These are phyloP conservation scores for Mesembrinibis cayennensis DNA, from an alignment of 2,113 vertebrate genomes.

Conservation along the genomic window DNA sequence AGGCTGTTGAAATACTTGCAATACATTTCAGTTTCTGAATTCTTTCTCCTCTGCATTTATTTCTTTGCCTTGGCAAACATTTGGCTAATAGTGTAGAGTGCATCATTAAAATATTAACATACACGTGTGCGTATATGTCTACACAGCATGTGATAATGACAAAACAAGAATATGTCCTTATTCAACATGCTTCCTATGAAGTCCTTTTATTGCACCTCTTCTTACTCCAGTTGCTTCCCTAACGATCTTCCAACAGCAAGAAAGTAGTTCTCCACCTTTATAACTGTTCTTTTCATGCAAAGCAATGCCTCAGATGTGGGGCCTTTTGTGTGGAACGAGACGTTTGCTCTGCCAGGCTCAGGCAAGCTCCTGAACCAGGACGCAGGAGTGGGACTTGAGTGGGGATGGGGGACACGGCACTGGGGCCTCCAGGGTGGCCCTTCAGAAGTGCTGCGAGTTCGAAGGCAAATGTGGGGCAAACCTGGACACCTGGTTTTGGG, in stretches of 20 bases:
- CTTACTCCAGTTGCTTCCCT: background rate
- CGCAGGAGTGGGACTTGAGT: accelerated
- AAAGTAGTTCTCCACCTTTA: background rate
- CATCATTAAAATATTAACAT: background rate
- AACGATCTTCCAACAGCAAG: background rate
- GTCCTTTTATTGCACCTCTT: background rate
- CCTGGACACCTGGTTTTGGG: background rate
- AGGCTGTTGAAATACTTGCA: background rate
- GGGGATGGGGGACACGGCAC: accelerated
- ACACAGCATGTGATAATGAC: background rate
- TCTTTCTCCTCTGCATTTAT: background rate
- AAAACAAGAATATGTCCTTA: background rate
- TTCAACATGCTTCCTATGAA: background rate
- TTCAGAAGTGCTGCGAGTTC: background rate
- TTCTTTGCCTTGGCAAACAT: background rate
- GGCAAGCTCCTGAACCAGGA: background rate
- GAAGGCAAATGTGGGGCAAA: background rate
- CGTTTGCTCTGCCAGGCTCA: background rate
- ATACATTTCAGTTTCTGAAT: background rate
- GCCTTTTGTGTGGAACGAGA: background rate
- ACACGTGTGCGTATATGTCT: accelerated
- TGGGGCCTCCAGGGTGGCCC: background rate
- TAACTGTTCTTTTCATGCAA: background rate
- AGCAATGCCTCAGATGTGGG: background rate
- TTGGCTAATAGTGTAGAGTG: background rate